These are phyloP conservation scores for Aricia artaxerxes DNA, from an alignment of 2,888 invertebrate species.

Conservation along the genomic window DNA sequence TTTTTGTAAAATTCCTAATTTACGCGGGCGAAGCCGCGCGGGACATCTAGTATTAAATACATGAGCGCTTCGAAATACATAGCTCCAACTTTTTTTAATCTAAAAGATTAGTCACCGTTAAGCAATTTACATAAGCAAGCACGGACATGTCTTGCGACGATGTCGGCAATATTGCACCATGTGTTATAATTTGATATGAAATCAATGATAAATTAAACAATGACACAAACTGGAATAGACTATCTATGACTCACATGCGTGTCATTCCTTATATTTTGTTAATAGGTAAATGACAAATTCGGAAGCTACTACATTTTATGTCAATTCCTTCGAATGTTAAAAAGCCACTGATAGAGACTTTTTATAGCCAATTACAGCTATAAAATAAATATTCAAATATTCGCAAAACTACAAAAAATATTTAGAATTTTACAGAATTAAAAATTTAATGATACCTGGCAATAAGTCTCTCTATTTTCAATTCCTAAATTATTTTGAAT, in stretches of 20 bases:
- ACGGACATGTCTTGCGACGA: not conserved
- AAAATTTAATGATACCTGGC: not conserved
- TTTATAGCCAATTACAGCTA: not conserved
- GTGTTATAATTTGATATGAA: slow-evolving; percentile 27
- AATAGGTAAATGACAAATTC: not conserved
- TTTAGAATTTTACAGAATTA: not conserved
- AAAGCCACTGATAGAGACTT: not conserved
- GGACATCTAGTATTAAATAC: too few relatives aligned
- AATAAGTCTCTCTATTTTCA: not conserved
- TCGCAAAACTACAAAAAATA: not conserved
- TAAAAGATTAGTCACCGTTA: not conserved
- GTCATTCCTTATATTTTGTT: not conserved
- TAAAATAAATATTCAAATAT: not conserved
- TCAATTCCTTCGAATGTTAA: slow-evolving; percentile 5
- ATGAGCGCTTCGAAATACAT: not conserved
- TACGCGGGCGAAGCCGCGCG: too few relatives aligned
- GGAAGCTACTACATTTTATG: not conserved
- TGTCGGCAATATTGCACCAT: slow-evolving; percentile 11
- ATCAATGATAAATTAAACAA: slow-evolving; percentile 18
- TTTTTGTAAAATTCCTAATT: too few relatives aligned
- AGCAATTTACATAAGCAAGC: not conserved
- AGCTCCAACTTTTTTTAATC: not conserved
- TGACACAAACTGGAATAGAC: not conserved
- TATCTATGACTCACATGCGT: slow-evolving; percentile 2
- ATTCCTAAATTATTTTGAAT: not conserved